A percentile compares a stretch with the other conserved stretches of the same genome.
Evolutionary conservation across 2,888 invertebrate species (phyloP).

Genomic region (Lamproptera curius): DNA sequence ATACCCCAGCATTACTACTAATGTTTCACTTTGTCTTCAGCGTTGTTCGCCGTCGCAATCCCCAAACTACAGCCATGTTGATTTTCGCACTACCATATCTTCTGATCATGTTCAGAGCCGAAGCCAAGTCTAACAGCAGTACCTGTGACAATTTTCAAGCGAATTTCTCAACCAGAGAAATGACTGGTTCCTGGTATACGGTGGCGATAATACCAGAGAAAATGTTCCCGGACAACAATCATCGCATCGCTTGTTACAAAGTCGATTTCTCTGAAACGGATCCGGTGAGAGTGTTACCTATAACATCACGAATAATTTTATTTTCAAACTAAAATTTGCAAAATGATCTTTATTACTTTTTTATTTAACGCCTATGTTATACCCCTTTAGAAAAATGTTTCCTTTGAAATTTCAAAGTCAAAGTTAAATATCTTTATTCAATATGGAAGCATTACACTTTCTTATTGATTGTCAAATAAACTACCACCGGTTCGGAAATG

Average conservation of each 20-base stretch:
- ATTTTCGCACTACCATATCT: slow-evolving; percentile 29
- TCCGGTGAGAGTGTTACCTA: slow-evolving; percentile 57
- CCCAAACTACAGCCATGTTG: slow-evolving; percentile 32
- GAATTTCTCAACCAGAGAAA: slow-evolving; percentile 45
- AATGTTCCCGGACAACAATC: slow-evolving; percentile 49
- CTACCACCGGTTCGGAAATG: too few relatives aligned
- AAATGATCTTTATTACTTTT: too few relatives aligned
- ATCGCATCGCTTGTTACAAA: slow-evolving; percentile 46
- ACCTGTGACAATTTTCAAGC: slow-evolving; percentile 51
- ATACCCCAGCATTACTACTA: slow-evolving; percentile 7
- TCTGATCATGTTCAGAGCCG: slow-evolving; percentile 27
- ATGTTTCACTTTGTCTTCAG: slow-evolving; percentile 6
- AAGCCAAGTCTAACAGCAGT: slow-evolving; percentile 33
- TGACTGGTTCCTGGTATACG: slow-evolving; percentile 57
- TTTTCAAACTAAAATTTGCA: too few relatives aligned
- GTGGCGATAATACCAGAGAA: slow-evolving; percentile 60
- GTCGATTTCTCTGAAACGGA: slow-evolving; percentile 65
- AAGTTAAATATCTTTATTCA: too few relatives aligned
- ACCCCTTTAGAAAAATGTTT: too few relatives aligned
- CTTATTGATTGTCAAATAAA: too few relatives aligned
- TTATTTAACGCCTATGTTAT: too few relatives aligned
- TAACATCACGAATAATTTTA: too few relatives aligned
- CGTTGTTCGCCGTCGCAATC: slow-evolving; percentile 5
- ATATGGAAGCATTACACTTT: too few relatives aligned
- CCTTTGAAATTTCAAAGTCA: too few relatives aligned